phyloP scores from a whole-genome alignment of 2,797 vertebrate species.

The Hafferia zeledoni region DNA sequence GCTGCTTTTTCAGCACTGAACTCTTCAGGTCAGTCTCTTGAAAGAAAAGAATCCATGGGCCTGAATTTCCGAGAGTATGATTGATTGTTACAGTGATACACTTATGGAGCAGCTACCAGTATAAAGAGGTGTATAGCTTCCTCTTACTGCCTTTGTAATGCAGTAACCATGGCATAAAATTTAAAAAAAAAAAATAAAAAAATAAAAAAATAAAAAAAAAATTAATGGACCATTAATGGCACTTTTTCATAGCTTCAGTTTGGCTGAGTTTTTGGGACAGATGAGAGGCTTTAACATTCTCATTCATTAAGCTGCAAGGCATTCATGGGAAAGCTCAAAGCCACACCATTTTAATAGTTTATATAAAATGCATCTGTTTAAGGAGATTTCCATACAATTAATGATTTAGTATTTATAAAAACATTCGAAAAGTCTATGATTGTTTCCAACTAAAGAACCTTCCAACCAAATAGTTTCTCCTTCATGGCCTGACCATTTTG shows the following conservation, averaged over 20 bases:
- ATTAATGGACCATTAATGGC: neutral
- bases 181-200: neutral
- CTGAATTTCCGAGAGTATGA: neutral
- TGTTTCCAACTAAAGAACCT: neutral
- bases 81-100: neutral
- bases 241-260: neutral
- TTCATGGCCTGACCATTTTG: neutral
- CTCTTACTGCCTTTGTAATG: neutral
- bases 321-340: neutral
- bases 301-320: neutral
- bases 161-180: neutral
- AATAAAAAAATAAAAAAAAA: too few relatives aligned
- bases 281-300: neutral
- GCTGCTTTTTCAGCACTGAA: neutral
- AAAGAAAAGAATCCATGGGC: neutral
- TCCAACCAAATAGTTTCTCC: neutral
- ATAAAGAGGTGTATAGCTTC: neutral
- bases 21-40: neutral
- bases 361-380: neutral
- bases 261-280: neutral
- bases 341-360: neutral
- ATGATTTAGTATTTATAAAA: neutral
- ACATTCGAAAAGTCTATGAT: neutral
- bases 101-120: neutral
- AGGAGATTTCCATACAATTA: neutral